Conservation (phyloP, 2,888 invertebrate genomes). For the Acheta domesticus region DNA sequence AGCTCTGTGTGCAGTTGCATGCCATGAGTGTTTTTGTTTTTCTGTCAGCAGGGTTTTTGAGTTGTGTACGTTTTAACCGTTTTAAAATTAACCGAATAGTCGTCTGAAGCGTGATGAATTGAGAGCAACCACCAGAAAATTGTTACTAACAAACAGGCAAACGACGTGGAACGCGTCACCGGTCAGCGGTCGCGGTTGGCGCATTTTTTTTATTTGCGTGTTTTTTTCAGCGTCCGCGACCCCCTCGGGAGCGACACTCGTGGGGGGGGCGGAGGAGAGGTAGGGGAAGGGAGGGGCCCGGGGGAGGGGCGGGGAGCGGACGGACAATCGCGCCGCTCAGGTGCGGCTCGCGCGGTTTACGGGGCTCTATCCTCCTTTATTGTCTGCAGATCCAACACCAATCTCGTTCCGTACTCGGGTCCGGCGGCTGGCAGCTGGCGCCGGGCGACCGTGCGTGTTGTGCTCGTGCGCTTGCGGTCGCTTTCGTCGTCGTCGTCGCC, state of each 20-base stretch:
- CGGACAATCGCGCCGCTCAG: not conserved
- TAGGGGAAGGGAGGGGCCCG: not conserved
- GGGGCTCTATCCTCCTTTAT: constrained; percentile 1
- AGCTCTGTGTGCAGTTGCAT: constrained; percentile 18
- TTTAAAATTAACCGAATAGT: no score
- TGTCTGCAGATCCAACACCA: constrained; percentile 18
- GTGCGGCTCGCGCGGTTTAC: not conserved
- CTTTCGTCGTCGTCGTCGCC: not conserved
- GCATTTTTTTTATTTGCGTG: no score
- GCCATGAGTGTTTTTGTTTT: not conserved
- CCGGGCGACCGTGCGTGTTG: not conserved
- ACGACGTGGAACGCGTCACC: no score
- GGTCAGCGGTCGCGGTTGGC: no score
- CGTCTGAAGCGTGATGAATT: no score
- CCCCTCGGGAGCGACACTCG: no score
- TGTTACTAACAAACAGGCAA: no score
- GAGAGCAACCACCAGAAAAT: no score
- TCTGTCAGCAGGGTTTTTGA: no score
- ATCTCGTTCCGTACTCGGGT: constrained; percentile 2
- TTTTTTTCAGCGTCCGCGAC: no score
- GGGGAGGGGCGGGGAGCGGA: not conserved
- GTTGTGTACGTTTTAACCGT: no score
- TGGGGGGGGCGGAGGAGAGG: not conserved
- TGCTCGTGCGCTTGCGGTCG: not conserved
- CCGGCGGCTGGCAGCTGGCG: not conserved